Percentiles rank a stretch among this genome's conserved stretches.
These are phyloP conservation scores for Spea multiplicata DNA, from an alignment of 2,113 vertebrate genomes.

Conservation along the genomic window DNA sequence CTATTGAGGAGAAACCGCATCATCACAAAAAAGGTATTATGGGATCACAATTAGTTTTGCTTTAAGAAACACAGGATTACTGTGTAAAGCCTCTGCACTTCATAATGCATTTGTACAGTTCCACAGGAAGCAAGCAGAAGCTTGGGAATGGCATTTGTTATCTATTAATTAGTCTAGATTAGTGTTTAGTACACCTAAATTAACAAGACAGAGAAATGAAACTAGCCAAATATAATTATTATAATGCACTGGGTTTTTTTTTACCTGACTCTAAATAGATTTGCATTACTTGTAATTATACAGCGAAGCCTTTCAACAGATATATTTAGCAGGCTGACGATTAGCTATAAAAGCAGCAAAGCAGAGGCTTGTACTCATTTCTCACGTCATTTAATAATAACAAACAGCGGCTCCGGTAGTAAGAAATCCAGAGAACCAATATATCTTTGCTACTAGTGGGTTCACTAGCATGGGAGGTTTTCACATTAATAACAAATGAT, in stretches of 20 bases:
- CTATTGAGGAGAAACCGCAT: too few species aligned
- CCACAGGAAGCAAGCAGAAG: not conserved
- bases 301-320: conserved; percentile 1
- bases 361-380: not conserved
- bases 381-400: not conserved
- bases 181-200: conserved; percentile 10
- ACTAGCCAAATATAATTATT: conserved; percentile 22
- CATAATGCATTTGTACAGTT: not conserved
- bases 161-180: conserved; percentile 13
- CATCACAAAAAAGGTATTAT: too few species aligned
- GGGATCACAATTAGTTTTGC: too few species aligned
- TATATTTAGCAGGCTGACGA: conserved; percentile 6
- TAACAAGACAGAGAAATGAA: conserved; percentile 2
- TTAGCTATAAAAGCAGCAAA: conserved; percentile 12
- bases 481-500: conserved; percentile 23
- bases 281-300: conserved; percentile 17
- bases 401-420: not conserved
- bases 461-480: not conserved
- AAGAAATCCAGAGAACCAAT: conserved; percentile 1
- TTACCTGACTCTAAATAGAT: conserved; percentile 9
- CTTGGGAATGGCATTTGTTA: not conserved
- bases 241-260: conserved; percentile 1
- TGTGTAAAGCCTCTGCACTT: not conserved
- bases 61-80: not conserved
- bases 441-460: not conserved